Base-by-base conservation (phyloP, 1,140 invertebrate genomes). In the Ruditapes philippinarum region DNA sequence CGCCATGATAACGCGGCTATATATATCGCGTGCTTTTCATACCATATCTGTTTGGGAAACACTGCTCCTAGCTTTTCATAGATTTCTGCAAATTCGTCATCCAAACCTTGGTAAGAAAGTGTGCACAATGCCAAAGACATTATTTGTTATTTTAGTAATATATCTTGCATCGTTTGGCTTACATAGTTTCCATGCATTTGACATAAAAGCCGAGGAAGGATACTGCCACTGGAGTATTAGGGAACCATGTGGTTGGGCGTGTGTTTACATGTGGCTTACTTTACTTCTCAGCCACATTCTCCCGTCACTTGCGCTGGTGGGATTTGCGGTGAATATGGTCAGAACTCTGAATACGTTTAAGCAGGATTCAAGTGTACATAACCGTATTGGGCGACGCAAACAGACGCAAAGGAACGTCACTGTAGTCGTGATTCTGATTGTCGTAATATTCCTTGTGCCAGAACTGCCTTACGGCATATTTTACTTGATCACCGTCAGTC, bases 11-110 rank as follows among this genome's bases (percentile, higher is more conserved):
- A 62, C 85, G 0, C 45, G 85, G 40, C 31, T 79, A 5, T 87
- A 87, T 57, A 87, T 87, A 65, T 78, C 85, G 22, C 85, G 85
- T 49, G 85, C 85, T 22, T 87, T 87, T 65, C 85, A 87, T 74
- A 87, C 85, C 5, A 28, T 87, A 36, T 87, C 85, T 38, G 42
- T 87, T 9, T 87, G 85, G 85, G 11, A 78, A 25, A 79, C 85
- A 14, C 17, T 87, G 14, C 40, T 87, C 1, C 54, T 87, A 7
- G 85, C 36, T n/a, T 11, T 78, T 14, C 54, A 87, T 22, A 60
- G 85, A 49, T 79, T 79, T 60, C 11, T 78, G 4, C 74, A 79
- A 62, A 17, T 79, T 11, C 33, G 74, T 0, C 17, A 79, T 36
- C 85, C 85, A 49, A 11, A n/a, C 17, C 11, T 25, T 9, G 73